Base-by-base conservation (phyloP, 2,888 invertebrate species). In the Stenchaetothrips biformis region DNA sequence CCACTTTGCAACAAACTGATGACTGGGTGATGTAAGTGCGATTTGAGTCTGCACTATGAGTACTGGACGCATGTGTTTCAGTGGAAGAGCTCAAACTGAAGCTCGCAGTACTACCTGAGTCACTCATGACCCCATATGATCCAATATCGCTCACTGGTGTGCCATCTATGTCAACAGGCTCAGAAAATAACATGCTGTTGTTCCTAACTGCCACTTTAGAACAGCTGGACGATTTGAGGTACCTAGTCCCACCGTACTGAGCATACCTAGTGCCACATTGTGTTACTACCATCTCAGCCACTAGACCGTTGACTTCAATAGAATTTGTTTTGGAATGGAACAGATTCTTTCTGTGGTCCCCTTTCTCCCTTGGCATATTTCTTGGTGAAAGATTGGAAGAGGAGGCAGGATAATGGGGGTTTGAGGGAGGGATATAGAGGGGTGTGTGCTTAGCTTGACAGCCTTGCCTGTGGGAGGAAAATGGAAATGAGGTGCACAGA, bases 381-480 rank as follows among this genome's bases (percentile, higher is more conserved):
- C 67, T 67, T 67, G 67, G 67, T 21, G 67, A 4, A 67, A 67
- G 21, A 67, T n/a, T 9, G 21, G 67, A 67, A 21, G 21, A 9
- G n/a, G n/a, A n/a, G 9, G 18, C 67, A 67, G 18, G 21, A 21
- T 21, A 67, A 21, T n/a, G 67, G 21, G 67, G 67, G 21, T 67
- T 67, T 67, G 67, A 25, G 21, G 25, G 67, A 67, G 25, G 21
- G 67, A 21, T 21, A 21, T 21, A 67, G 67, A 21, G 67, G 9
- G 67, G 9, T 67, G 67, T 67, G 67, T n/a, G 67, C 67, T 21
- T 67, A 21, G 67, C 67, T 21, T 59, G 59, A 13, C 67, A 67
- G n/a, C 67, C 67, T 67, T 67, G 67, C 67, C 67, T 67, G 67
- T 67, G 67, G 67, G 67, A 67, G 67, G 67, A 67, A 67, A 67